Percentiles rank a stretch among this genome's conserved stretches.
These are phyloP conservation scores for Trachymyrmex septentrionalis DNA, from an alignment of 1,140 invertebrate species.

Conservation along the genomic window DNA sequence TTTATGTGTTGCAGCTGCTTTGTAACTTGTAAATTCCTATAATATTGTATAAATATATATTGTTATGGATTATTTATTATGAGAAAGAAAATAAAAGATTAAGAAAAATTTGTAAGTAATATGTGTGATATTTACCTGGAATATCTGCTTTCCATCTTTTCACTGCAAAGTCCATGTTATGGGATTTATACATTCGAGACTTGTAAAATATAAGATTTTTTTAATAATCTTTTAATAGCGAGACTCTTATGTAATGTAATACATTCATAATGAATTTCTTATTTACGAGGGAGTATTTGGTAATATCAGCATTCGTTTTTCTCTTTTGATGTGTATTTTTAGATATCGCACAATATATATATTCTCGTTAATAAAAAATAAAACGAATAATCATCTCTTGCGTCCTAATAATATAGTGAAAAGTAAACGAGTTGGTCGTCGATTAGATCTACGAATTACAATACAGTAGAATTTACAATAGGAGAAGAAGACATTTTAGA, in stretches of 20 bases:
- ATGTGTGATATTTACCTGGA: neutral
- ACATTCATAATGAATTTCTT: slow-evolving; percentile 78
- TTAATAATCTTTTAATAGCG: slow-evolving; percentile 37
- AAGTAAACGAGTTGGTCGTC: slow-evolving; percentile 5
- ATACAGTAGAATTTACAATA: slow-evolving; percentile 27
- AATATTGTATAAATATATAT: slow-evolving; percentile 30
- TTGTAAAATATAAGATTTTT: slow-evolving; percentile 47
- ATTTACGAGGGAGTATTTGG: slow-evolving; percentile 57
- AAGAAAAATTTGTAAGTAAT: slow-evolving; percentile 4
- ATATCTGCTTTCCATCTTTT: neutral
- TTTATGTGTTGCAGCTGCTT: neutral
- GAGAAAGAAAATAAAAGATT: neutral
- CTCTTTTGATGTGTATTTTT: slow-evolving; percentile 74
- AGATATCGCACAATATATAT: slow-evolving; percentile 68
- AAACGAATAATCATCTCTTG: slow-evolving; percentile 26
- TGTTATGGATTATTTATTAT: slow-evolving; percentile 50
- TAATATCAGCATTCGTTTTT: slow-evolving; percentile 73
- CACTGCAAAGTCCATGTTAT: neutral
- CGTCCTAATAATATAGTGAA: neutral
- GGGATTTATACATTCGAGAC: neutral
- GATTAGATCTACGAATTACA: slow-evolving; percentile 16
- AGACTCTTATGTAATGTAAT: slow-evolving; percentile 24
- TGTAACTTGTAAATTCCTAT: slow-evolving; percentile 28
- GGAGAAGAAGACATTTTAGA: slow-evolving; percentile 19
- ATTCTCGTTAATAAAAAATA: slow-evolving; percentile 20